A percentile compares a stretch with the other conserved stretches of the same genome.
Evolutionary conservation across 2,113 vertebrate species (phyloP).

Genomic region (Clarias batrachus): DNA sequence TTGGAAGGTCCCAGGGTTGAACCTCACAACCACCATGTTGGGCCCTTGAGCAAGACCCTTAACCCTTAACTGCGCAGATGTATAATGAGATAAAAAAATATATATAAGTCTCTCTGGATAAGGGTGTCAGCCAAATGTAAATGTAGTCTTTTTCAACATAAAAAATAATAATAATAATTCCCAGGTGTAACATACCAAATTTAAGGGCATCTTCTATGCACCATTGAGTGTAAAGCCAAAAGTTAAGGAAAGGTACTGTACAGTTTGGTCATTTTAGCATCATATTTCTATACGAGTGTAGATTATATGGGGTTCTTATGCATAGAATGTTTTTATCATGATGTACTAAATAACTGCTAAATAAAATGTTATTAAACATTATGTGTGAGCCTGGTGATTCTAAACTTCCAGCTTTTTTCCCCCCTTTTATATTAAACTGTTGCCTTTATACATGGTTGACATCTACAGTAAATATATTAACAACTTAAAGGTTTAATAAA

Average conservation of each 20-base stretch:
- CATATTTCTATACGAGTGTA: background rate
- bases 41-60: too few species aligned
- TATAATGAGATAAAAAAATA: too few species aligned
- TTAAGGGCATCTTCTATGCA: background rate
- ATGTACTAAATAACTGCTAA: background rate
- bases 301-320: background rate
- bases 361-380: background rate
- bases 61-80: too few species aligned
- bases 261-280: background rate
- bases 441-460: slow-evolving; percentile 2
- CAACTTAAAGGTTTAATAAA: background rate
- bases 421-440: background rate
- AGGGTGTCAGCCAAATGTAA: too few species aligned
- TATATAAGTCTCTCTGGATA: too few species aligned
- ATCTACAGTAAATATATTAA: background rate
- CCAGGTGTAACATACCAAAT: background rate
- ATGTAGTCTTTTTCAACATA: background rate
- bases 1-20: too few species aligned
- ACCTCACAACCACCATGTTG: too few species aligned
- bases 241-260: background rate
- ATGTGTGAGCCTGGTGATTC: background rate
- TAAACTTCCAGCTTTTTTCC: background rate
- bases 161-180: background rate
- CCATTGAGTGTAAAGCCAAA: background rate
- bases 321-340: background rate